Conservation (phyloP, 2,888 invertebrate species). For the Ptychoptera albimana region DNA sequence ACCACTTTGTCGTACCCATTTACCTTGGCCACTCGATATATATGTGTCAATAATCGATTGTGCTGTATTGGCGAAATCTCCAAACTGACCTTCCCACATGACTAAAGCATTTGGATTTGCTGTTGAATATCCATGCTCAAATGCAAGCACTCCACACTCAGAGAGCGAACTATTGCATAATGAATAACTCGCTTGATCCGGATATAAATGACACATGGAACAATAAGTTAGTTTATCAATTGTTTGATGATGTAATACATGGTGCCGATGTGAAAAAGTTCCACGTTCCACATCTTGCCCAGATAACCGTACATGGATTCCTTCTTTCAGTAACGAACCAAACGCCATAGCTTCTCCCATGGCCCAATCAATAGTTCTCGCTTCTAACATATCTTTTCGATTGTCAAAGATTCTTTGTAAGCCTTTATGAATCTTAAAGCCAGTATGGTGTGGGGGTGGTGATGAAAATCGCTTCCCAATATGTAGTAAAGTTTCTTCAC, state of each 20-base stretch:
- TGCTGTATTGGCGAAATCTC: constrained; percentile 97
- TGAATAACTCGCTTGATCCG: constrained; percentile 96
- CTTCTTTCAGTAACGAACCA: constrained; percentile 92
- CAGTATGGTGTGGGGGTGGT: constrained; percentile 44
- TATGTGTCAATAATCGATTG: constrained; percentile 95
- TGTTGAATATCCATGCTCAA: constrained; percentile 96
- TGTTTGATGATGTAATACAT: constrained; percentile 94
- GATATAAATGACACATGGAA: constrained; percentile 82
- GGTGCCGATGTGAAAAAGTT: constrained; percentile 90
- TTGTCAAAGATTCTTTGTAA: constrained; percentile 76
- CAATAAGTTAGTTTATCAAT: constrained; percentile 83
- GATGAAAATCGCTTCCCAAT: constrained; percentile 49
- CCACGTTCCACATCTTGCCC: constrained; percentile 98
- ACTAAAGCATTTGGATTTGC: constrained; percentile 96
- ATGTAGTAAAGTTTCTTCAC: constrained; percentile 42
- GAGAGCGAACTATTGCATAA: constrained; percentile 98
- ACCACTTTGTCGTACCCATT: constrained; percentile 97
- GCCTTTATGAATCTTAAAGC: constrained; percentile 49
- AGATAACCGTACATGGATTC: constrained; percentile 87
- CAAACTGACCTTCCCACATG: constrained; percentile 98
- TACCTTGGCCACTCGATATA: constrained; percentile 85
- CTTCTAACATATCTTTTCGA: constrained; percentile 85
- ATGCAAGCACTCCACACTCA: constrained; percentile 79
- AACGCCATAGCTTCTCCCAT: constrained; percentile 98
- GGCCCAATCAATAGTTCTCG: constrained; percentile 88